Conservation (phyloP, 2,113 vertebrate genomes). For the Isichthys henryi region DNA sequence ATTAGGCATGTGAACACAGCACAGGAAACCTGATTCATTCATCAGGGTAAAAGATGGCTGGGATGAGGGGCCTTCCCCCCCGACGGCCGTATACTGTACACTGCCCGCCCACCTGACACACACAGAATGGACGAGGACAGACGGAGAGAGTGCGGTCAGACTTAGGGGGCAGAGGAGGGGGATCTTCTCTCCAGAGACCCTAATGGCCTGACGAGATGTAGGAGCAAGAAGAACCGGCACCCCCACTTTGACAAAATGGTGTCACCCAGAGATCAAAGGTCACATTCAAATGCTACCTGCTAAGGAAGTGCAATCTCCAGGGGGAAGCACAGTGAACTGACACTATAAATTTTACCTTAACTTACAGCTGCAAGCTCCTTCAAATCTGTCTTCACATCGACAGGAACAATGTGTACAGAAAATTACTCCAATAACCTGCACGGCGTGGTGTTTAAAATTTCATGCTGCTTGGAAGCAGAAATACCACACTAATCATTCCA, state of each 20-base stretch:
- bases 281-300: not conserved
- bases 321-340: not conserved
- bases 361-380: not conserved
- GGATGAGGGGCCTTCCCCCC: not conserved
- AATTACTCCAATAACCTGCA: not conserved
- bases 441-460: not conserved
- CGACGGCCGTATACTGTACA: not conserved
- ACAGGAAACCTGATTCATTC: conserved; percentile 32
- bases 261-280: not conserved
- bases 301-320: not conserved
- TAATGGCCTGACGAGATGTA: not conserved
- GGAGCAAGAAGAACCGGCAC: not conserved
- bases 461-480: not conserved
- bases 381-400: not conserved
- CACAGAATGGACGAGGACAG: not conserved
- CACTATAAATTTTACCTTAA: not conserved
- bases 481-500: not conserved
- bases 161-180: not conserved
- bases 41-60: conserved; percentile 22
- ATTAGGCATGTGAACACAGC: conserved; percentile 37
- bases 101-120: not conserved
- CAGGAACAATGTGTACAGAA: not conserved
- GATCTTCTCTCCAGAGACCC: not conserved
- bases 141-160: not conserved
- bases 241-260: not conserved